These are phyloP conservation scores for Anhinga anhinga DNA, from an alignment of 2,113 vertebrate species.

Conservation along the genomic window DNA sequence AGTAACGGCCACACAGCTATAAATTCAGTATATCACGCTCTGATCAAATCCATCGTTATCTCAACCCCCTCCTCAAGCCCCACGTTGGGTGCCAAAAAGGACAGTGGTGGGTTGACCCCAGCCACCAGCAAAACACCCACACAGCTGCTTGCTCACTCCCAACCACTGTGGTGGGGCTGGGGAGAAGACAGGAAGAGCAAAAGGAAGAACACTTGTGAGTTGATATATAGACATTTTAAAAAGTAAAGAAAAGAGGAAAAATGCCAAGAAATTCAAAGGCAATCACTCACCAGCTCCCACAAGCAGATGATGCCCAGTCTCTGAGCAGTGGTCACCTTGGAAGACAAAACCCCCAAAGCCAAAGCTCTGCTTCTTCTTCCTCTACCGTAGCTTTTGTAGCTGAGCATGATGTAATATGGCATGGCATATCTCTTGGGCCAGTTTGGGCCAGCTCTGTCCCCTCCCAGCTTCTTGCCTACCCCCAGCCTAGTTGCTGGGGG, in stretches of 20 bases:
- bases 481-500: rapidly evolving
- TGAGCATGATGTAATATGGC: not conserved
- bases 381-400: not conserved
- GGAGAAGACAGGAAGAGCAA: not conserved
- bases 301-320: not conserved
- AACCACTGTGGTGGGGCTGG: not conserved
- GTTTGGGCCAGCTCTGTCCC: not conserved
- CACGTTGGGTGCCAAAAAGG: not conserved
- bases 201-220: not conserved
- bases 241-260: not conserved
- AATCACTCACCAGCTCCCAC: not conserved
- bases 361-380: not conserved
- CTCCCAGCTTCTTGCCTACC: not conserved
- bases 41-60: rapidly evolving
- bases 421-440: not conserved
- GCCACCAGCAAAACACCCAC: not conserved
- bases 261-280: not conserved
- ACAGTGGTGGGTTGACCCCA: not conserved
- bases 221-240: not conserved
- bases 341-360: not conserved
- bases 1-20: not conserved
- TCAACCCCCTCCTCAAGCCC: not conserved
- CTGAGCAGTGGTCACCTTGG: not conserved
- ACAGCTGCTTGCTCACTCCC: not conserved
- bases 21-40: not conserved